A percentile compares a stretch with the other conserved stretches of the same genome.
Conservation (phyloP, 2,797 vertebrate species). For the Micropoecilia bifurca region DNA sequence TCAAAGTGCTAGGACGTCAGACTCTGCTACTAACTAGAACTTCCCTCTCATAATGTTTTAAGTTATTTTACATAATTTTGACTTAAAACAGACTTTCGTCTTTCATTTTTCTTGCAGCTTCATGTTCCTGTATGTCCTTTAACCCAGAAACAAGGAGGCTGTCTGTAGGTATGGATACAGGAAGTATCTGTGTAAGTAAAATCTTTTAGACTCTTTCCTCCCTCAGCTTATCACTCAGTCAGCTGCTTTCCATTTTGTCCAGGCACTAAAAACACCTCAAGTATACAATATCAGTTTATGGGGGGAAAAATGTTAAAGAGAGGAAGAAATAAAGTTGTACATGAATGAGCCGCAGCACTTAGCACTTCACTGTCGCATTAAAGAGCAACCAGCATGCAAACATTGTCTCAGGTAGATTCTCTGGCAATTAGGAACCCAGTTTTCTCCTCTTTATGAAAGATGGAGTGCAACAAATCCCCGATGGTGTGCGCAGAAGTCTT, state of each 20-base stretch:
- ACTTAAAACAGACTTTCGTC: not conserved
- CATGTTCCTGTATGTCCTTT: constrained; percentile 97
- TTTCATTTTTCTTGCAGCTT: constrained; percentile 80
- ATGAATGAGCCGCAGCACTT: not conserved
- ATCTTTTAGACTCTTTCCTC: not conserved
- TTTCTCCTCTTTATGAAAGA: not conserved
- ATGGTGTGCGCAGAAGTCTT: not conserved
- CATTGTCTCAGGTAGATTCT: not conserved
- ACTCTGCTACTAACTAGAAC: not conserved
- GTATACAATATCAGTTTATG: not conserved
- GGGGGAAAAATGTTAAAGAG: not conserved
- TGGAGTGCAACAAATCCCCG: not conserved
- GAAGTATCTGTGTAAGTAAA: constrained; percentile 91
- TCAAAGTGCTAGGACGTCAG: not conserved
- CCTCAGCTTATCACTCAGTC: not conserved
- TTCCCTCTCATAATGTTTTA: not conserved
- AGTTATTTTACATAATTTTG: not conserved
- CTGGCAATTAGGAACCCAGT: not conserved
- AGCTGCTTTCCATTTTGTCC: constrained; percentile 8
- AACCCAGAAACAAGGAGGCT: constrained; percentile 98
- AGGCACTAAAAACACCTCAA: not conserved
- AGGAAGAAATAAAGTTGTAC: not conserved
- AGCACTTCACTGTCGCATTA: not conserved
- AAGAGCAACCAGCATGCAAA: not conserved
- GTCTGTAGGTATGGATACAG: constrained; percentile 94